These are phyloP conservation scores for Altica lythri DNA, from an alignment of 2,888 invertebrate genomes.

Conservation along the genomic window DNA sequence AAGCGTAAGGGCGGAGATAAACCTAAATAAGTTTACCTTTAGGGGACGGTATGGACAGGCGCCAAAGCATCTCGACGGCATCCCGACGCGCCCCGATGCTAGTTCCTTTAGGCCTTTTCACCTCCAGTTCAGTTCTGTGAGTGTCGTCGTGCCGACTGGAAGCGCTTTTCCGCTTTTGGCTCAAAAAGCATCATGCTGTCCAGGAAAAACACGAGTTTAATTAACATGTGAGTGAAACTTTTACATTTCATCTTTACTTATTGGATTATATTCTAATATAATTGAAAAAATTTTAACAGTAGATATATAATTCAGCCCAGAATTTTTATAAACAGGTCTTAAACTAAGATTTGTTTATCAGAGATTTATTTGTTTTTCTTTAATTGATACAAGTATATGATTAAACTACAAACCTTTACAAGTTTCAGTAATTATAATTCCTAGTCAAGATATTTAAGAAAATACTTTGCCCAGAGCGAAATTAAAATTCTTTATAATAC, in stretches of 20 bases:
- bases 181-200: conserved; percentile 6
- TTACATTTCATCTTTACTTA: not conserved
- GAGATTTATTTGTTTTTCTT: no score
- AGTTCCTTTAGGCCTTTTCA: conserved; percentile 35
- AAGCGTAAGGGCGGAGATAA: conserved; percentile 31
- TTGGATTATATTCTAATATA: not conserved
- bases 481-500: no score
- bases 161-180: conserved; percentile 46
- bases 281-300: not conserved
- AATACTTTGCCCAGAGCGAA: no score
- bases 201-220: conserved; percentile 10
- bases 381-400: no score
- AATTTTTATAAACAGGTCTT: no score
- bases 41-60: conserved; percentile 52
- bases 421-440: no score
- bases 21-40: conserved; percentile 36
- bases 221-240: conserved; percentile 2
- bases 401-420: no score
- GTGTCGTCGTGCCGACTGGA: conserved; percentile 53
- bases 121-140: conserved; percentile 55
- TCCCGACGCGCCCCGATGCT: conserved; percentile 44
- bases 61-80: conserved; percentile 42
- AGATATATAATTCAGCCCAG: not conserved
- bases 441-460: no score
- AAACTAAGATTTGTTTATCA: no score